Evolutionary conservation across 2,888 invertebrate species (phyloP), one percentile per base, ranked within the genome.

Genomic region (Panzeria rudis): DNA sequence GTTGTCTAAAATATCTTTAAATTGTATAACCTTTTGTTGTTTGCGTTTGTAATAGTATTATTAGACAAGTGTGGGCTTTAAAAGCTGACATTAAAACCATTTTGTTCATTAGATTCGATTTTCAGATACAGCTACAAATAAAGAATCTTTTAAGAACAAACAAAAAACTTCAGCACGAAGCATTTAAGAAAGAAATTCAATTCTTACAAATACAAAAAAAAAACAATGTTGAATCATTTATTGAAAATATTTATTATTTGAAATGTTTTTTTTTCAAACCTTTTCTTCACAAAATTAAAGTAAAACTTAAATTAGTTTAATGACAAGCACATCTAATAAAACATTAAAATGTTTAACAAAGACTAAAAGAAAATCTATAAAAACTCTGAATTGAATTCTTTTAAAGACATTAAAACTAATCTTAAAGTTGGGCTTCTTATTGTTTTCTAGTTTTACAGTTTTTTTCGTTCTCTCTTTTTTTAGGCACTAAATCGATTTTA

Each of bases 251-350:
- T 9, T 32, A 17, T 35, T 17, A 69, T 54, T 68, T 13, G 52
- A 52, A 38, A 38, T 50, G 25, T 15, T 13, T 61, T 61, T 62
- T 29, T 29, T 29, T 29, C 3, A 4, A 4, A 2, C 6, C 29
- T 52, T 15, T 44, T 32, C 17, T 23, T 23, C 32, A 32, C 7
- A 38, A 35, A 79, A 83, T 75, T 56, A 23, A 64, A 75, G 71
- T 80, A 59, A 75, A 66, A 75, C 38, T 59, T 29, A 76, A 79
- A 75, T 76, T 80, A 71, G 71, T 80, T 80, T 80, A 84, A 80
- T 84, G 84, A 76, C 79, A 71, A 66, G 66, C 68, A 69, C 62
- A 59, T 62, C 23, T 35, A 52, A 68, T 59, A 56, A 80, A 62
- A 62, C 41, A 64, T 38, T 11, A 35, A 56, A 64, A 54, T n/a